A percentile compares a stretch with the other conserved stretches of the same genome.
Conservation (phyloP, 2,113 vertebrate genomes). For the Callithrix jacchus region DNA sequence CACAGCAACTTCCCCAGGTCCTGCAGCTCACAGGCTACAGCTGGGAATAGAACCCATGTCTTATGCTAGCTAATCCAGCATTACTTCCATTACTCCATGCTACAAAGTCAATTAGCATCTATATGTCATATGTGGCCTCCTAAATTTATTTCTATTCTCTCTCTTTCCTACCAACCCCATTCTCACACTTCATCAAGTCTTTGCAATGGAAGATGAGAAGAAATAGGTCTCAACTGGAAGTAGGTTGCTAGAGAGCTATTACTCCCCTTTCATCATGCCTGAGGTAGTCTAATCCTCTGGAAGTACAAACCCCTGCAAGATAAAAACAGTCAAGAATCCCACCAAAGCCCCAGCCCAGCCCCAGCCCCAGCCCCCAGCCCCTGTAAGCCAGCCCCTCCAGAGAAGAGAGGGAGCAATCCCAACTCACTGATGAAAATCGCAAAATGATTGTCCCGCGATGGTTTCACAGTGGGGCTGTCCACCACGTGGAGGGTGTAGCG, state of each 20-base stretch:
- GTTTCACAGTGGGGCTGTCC: conserved; percentile 88
- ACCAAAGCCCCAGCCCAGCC: conserved; percentile 7
- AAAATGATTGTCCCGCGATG: conserved; percentile 90
- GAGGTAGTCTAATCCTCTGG: neutral
- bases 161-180: neutral
- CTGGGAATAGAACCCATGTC: neutral
- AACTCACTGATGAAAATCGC: conserved; percentile 97
- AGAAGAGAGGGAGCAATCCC: conserved; percentile 57
- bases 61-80: neutral
- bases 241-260: neutral
- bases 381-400: conserved; percentile 50
- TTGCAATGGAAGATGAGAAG: neutral
- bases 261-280: neutral
- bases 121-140: neutral
- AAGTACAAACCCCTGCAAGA: neutral
- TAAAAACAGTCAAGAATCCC: neutral
- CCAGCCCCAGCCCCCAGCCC: conserved; percentile 39
- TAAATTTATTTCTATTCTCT: neutral
- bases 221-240: neutral
- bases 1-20: neutral
- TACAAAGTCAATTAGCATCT: neutral
- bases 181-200: neutral
- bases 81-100: neutral
- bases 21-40: neutral
- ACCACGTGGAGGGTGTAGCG: conserved; percentile 95